Conservation (phyloP, 2,888 invertebrate genomes). For the Oxycera nigricornis region DNA sequence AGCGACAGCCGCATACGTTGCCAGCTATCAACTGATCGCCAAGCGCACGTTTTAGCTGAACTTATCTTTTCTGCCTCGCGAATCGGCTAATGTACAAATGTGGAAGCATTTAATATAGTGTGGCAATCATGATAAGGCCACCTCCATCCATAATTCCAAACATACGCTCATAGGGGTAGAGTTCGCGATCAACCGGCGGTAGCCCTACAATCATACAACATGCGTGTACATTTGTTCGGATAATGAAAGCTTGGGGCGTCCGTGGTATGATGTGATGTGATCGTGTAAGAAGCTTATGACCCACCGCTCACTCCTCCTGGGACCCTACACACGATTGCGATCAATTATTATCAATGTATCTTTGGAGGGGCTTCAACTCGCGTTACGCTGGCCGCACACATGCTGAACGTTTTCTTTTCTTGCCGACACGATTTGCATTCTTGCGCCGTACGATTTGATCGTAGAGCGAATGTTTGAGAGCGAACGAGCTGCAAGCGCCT, state of each 20-base stretch:
- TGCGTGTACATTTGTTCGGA: too few species aligned
- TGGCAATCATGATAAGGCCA: background rate
- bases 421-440: too few species aligned
- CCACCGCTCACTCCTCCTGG: background rate
- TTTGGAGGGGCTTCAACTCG: too few species aligned
- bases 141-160: background rate
- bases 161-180: background rate
- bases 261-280: slow-evolving; percentile 1
- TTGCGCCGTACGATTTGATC: too few species aligned
- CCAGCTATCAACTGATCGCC: slow-evolving; percentile 62
- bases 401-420: too few species aligned
- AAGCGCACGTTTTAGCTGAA: background rate
- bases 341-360: too few species aligned
- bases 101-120: slow-evolving; percentile 30
- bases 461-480: too few species aligned
- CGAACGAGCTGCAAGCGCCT: too few species aligned
- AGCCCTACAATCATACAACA: too few species aligned
- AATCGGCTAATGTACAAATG: slow-evolving; percentile 13
- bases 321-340: too few species aligned
- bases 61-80: slow-evolving; percentile 14
- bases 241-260: too few species aligned
- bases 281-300: background rate
- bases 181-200: background rate
- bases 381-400: too few species aligned
- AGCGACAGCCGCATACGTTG: slow-evolving; percentile 51